Conservation (phyloP, 2,888 invertebrate genomes). For the Melinaea marsaeus region DNA sequence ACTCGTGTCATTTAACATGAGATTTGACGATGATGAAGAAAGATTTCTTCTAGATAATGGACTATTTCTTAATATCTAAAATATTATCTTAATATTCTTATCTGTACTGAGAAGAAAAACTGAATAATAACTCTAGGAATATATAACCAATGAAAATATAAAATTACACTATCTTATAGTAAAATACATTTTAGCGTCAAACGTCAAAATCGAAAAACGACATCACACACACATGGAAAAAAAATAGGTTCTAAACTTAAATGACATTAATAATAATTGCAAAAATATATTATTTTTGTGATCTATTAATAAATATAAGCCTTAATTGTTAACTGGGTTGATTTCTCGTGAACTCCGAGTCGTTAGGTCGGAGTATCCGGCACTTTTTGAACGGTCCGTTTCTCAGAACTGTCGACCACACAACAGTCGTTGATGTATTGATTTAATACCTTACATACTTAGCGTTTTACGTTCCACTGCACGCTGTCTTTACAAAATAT, state of each 20-base stretch:
- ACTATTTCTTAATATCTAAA: background rate
- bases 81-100: too few species aligned
- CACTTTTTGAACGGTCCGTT: slow-evolving; percentile 26
- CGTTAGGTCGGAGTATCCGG: slow-evolving; percentile 21
- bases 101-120: too few species aligned
- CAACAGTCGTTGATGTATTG: slow-evolving; percentile 35
- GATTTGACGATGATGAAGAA: slow-evolving; percentile 12
- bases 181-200: too few species aligned
- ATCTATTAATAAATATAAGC: too few species aligned
- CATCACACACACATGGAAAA: too few species aligned
- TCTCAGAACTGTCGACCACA: slow-evolving; percentile 40
- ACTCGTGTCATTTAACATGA: slow-evolving; percentile 20
- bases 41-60: background rate
- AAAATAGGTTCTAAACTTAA: too few species aligned
- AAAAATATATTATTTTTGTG: too few species aligned
- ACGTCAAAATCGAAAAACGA: too few species aligned
- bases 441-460: slow-evolving; percentile 22
- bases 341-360: slow-evolving; percentile 3
- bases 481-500: slow-evolving; percentile 17
- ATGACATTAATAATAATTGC: too few species aligned
- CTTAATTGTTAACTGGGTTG: background rate
- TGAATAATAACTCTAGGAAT: too few species aligned
- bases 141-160: too few species aligned
- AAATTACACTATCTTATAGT: too few species aligned
- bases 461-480: slow-evolving; percentile 17